Conservation (phyloP, 1,140 invertebrate genomes). For the Apis cerana region DNA sequence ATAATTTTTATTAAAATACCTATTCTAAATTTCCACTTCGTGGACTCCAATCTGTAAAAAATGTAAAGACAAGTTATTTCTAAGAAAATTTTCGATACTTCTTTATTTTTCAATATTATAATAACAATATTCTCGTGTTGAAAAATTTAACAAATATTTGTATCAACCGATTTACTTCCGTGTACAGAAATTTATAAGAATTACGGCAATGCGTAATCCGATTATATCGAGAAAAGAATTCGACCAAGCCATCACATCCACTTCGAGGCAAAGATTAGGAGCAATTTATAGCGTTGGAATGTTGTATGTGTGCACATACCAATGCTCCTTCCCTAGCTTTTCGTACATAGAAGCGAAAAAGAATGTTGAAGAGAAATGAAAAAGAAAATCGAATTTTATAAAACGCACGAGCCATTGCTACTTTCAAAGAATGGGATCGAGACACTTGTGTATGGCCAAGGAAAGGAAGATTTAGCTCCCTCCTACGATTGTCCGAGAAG, state of each 20-base stretch:
- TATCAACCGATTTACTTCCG: no score
- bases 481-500: slow-evolving; percentile 46
- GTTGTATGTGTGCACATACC: background rate
- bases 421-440: slow-evolving; percentile 29
- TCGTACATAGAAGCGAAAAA: slow-evolving; percentile 19
- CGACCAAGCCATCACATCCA: background rate
- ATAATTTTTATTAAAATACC: no score
- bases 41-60: no score
- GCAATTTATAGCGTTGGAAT: background rate
- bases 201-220: background rate
- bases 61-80: no score
- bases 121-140: no score
- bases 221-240: background rate
- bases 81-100: no score
- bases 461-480: slow-evolving; percentile 58
- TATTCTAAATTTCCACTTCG: no score
- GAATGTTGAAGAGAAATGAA: slow-evolving; percentile 51
- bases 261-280: background rate
- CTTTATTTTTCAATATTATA: no score
- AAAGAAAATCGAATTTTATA: slow-evolving; percentile 70
- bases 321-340: background rate
- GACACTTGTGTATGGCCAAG: slow-evolving; percentile 43
- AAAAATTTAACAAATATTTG: no score
- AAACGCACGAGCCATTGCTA: slow-evolving; percentile 57
- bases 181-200: background rate